Conservation (phyloP, 2,113 vertebrate genomes). For the Catharus minimus region DNA sequence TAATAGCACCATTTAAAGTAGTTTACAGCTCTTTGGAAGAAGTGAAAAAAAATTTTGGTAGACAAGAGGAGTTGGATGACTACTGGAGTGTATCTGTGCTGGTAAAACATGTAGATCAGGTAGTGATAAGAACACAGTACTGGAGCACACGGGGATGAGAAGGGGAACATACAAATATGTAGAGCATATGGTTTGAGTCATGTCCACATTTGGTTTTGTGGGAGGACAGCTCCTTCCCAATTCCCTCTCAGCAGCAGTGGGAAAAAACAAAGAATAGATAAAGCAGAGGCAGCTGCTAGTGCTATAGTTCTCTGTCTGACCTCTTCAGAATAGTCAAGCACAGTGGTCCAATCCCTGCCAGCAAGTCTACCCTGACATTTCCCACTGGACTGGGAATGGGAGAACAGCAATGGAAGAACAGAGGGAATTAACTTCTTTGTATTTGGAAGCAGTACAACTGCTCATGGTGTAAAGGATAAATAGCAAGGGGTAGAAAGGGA, state of each 20-base stretch:
- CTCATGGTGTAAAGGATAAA: neutral
- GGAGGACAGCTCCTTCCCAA: neutral
- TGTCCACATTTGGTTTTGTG: neutral
- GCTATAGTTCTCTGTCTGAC: neutral
- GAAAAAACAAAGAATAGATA: neutral
- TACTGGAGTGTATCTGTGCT: neutral
- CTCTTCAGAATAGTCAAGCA: neutral
- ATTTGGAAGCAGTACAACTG: neutral
- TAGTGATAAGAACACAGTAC: neutral
- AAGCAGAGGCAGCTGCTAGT: slow-evolving; percentile 3
- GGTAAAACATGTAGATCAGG: neutral
- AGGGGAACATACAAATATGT: neutral
- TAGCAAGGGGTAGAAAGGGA: neutral
- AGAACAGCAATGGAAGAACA: neutral
- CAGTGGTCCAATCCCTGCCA: neutral
- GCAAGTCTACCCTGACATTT: neutral
- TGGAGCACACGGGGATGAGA: neutral
- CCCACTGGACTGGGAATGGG: neutral
- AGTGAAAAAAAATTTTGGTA: neutral
- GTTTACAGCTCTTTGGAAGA: neutral
- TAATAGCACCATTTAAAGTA: neutral
- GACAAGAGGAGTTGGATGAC: neutral
- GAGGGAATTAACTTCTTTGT: neutral
- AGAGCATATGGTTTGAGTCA: neutral
- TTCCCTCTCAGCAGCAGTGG: neutral